Conservation (phyloP, 2,797 vertebrate genomes). For the Platalea minor region DNA sequence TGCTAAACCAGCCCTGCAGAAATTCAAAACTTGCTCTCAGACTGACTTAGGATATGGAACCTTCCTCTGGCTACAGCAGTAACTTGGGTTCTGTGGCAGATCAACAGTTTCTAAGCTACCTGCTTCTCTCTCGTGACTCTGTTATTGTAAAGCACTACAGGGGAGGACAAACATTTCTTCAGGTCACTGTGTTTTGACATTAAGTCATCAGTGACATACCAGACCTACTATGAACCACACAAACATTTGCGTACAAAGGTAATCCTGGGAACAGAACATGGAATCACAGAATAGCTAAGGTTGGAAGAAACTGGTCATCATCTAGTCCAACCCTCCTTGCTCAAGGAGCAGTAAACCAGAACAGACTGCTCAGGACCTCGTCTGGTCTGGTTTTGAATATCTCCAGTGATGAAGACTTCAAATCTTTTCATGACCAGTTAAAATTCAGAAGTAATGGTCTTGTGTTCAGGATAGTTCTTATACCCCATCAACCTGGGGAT, state of each 20-base stretch:
- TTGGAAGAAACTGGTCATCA: neutral
- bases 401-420: neutral
- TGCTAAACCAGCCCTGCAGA: neutral
- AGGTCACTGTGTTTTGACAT: neutral
- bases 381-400: neutral
- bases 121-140: neutral
- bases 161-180: neutral
- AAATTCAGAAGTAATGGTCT: neutral
- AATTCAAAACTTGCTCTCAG: neutral
- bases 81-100: neutral
- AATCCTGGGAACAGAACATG: neutral
- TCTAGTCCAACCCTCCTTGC: neutral
- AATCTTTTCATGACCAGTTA: neutral
- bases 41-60: neutral
- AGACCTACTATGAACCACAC: neutral
- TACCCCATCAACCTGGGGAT: neutral
- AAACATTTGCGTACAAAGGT: neutral
- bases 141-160: neutral
- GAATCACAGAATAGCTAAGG: neutral
- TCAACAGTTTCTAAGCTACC: neutral
- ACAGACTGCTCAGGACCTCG: neutral
- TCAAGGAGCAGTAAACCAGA: neutral
- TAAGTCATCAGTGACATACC: neutral
- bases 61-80: neutral
- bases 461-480: neutral